Base-by-base conservation (phyloP, 2,888 invertebrate species). In the Coelopa pilipes region DNA sequence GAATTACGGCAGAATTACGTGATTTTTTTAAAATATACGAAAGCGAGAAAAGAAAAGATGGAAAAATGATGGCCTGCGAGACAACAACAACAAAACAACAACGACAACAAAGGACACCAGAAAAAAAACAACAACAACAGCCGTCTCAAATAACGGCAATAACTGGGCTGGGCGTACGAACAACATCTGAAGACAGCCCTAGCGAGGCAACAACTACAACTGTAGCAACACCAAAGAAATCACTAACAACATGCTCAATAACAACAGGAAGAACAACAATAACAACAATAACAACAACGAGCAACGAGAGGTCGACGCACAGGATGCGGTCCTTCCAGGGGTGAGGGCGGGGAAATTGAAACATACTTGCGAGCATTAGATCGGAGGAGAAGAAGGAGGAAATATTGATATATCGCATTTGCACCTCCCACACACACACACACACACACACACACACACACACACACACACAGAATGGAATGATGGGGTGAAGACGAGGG, bases 1-100 rank as follows among this genome's bases (percentile, higher is more conserved):
- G 77, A 80, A 76, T 79, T 77, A 80, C 78, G 74, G 76, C 75
- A 57, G 76, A 78, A 79, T 71, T 78, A 79, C 80, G 79, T 80
- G 80, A 78, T 77, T 78, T 77, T n/a, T 76, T n/a, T 66, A 74
- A 75, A 66, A 76, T 71, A 34, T 34, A 7, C 7, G 34, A 77
- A 76, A 76, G 73, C 72, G 47, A 63, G 59, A n/a, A 72, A 57
- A 49, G 17, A 49, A 21, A 34, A 70, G 19, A 65, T n/a, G n/a
- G n/a, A 65, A 46, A 65, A 24, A 50, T 13, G 67, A n/a, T n/a
- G n/a, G n/a, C n/a, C n/a, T n/a, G 5, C 53, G 53, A 53, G 4
- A 1, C 53, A n/a, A 53, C 3, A 53, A 15, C 5, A 53, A 15
- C 4, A 34, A 34, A 34, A 2, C 34, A 34, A 34, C 34, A 34